Conservation (phyloP, 1,140 invertebrate genomes). For the Phthorimaea operculella region DNA sequence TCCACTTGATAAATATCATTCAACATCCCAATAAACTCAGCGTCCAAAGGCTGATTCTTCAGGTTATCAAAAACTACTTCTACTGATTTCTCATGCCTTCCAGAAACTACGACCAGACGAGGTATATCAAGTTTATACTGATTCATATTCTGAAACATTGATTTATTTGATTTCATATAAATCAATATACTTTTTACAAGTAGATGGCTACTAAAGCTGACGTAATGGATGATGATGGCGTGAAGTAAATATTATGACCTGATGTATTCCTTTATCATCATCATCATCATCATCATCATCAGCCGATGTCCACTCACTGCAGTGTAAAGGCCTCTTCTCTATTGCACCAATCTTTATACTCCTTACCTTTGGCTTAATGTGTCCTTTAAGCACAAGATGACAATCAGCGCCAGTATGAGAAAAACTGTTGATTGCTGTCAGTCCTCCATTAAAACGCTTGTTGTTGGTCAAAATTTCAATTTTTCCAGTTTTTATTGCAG, state of each 20-base stretch:
- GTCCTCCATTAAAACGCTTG: slow-evolving; percentile 81
- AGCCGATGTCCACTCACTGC: too few species aligned
- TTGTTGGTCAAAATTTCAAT: slow-evolving; percentile 78
- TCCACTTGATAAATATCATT: slow-evolving; percentile 2
- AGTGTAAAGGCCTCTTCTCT: too few species aligned
- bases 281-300: too few species aligned
- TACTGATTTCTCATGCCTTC: neutral
- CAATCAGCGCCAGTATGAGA: slow-evolving; percentile 96
- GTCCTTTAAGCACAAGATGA: slow-evolving; percentile 82
- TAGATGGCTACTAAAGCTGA: too few species aligned
- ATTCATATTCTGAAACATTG: too few species aligned
- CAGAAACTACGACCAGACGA: neutral
- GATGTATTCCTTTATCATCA: too few species aligned
- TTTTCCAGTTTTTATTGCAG: slow-evolving; percentile 82
- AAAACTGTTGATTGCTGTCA: slow-evolving; percentile 90
- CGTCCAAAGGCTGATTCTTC: neutral
- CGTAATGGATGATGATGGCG: too few species aligned
- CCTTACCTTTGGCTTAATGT: slow-evolving; percentile 28
- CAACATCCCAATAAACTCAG: neutral
- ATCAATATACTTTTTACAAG: too few species aligned
- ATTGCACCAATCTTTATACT: too few species aligned
- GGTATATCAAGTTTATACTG: neutral
- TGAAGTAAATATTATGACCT: neutral
- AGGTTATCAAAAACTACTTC: neutral
- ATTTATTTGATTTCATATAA: neutral